Base-by-base conservation (phyloP, 1,140 invertebrate genomes). In the Drosophila arawakana region DNA sequence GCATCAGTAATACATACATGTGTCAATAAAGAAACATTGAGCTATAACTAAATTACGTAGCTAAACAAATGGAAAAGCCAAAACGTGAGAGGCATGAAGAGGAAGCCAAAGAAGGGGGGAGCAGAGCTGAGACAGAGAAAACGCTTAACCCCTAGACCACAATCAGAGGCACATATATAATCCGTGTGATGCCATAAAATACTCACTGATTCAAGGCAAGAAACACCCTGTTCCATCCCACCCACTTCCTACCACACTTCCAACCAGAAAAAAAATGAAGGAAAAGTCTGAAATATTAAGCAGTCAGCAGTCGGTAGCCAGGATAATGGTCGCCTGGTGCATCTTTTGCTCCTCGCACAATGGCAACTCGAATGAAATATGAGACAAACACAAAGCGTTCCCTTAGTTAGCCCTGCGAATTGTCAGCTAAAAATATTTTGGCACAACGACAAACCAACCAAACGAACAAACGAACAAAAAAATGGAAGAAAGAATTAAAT, bases 351-450 rank as follows among this genome's bases (percentile, higher is more conserved):
- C 30, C 35, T 46, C 11, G 10, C 55, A 72, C 76, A 78, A 76
- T 73, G 82, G 61, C 25, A 76, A 55, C 46, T 37, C 8, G 41
- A 52, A 80, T 89, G 83, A 88, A 84, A 89, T 80, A 88, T 83
- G 77, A 70, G 66, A 41, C 25, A 41, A 57, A 47, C 49, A 44
- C 59, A 63, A 63, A 58, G 43, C 15, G 34, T 5, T 7, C 41
- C 59, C 60, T 73, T 62, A 59, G 62, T 73, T 74, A 67, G 49
- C 65, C 66, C 67, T 44, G 47, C 55, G 81, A 74, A 82, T 70
- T 79, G 78, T 79, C 81, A 84, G 78, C 81, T 70, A 72, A 85
- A 84, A 85, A 80, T 81, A 65, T 74, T 80, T 85, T 75, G 66
- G 67, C 52, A 46, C 39, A 39, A 8, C 54, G 59, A 54, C 59